Base-by-base conservation (phyloP, 1,140 invertebrate genomes). In the Pantala flavescens region DNA sequence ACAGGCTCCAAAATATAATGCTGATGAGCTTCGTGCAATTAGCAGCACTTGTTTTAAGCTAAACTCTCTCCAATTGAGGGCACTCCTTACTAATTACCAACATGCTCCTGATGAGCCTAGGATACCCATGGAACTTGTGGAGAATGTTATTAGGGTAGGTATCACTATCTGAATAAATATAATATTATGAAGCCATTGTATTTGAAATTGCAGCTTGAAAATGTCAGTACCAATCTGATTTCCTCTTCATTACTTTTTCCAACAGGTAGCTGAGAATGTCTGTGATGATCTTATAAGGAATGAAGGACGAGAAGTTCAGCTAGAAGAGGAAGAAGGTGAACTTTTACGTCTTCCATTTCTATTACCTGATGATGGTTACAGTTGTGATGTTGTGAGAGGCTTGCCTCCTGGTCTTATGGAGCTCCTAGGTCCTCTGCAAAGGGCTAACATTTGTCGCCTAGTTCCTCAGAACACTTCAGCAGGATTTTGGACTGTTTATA, bases 321-420 rank as follows among this genome's bases (percentile, higher is more conserved):
- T 90, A 12, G 90, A 91, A 78, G 98, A 99, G n/a, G 86, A 88
- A 76, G 98, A 99, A 83, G 94, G 95, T 79, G 87, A 90, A 14
- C 91, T 95, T 78, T 86, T 99, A 23, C 91, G 93, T 78, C 84
- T 98, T 21, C 94, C 94, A 7, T 91, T 99, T 74, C 84, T 99
- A 7, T 85, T 99, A 16, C 98, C 98, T 0, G 96, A 98, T 80
- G 97, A 99, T 85, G 97, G 97, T 16, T 99, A 98, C 84, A 97
- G 96, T 80, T 97, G 96, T 83, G 97, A 99, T 84, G 93, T 98
- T 63, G 94, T 97, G 71, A 86, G 93, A 73, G 96, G 96, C 43
- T 90, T 97, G 71, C 96, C 96, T 23, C 90, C 91, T n/a, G 95
- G 95, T 9, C 84, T 98, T 24, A 90, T 93, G 0, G 96, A 98